Conservation (phyloP, 2,888 invertebrate species). For the Chrysomela aeneicollis region DNA sequence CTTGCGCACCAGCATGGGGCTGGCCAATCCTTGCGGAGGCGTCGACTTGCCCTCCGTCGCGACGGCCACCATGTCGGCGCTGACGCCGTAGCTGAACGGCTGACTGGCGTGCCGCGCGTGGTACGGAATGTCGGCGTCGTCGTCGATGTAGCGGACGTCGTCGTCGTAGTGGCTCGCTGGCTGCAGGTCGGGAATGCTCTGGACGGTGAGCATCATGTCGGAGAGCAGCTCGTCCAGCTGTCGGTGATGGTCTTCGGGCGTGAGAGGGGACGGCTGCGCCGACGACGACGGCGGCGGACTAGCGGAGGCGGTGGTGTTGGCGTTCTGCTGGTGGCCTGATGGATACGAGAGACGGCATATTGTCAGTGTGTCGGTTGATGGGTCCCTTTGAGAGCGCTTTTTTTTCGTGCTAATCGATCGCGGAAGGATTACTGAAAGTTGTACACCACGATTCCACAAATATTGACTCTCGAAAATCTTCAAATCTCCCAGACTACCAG, state of each 20-base stretch:
- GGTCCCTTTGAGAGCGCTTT: too few relatives aligned
- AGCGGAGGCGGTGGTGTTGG: conserved; percentile 61
- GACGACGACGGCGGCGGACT: conserved; percentile 61
- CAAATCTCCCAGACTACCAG: too few relatives aligned
- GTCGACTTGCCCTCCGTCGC: conserved; percentile 43
- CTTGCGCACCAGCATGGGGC: conserved; percentile 84
- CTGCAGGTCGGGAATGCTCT: conserved; percentile 75
- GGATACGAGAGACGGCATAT: too few relatives aligned
- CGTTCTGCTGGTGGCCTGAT: conserved; percentile 61
- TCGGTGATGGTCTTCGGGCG: conserved; percentile 66
- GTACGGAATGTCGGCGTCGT: conserved; percentile 76
- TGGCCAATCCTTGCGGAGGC: conserved; percentile 70
- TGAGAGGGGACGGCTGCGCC: conserved; percentile 61
- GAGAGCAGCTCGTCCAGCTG: conserved; percentile 86
- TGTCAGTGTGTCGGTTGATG: too few relatives aligned
- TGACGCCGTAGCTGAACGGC: conserved; percentile 82
- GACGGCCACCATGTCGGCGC: conserved; percentile 57
- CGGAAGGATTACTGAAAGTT: too few relatives aligned
- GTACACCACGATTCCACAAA: too few relatives aligned
- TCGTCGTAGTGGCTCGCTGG: conserved; percentile 45
- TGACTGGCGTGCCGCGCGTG: conserved; percentile 90
- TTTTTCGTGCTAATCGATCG: too few relatives aligned
- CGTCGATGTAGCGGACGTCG: conserved; percentile 56
- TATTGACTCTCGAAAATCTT: too few relatives aligned
- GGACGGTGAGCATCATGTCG: conserved; percentile 88